phyloP scores from a whole-genome alignment of 2,888 invertebrate genomes.

The Leptinotarsa haldemani region DNA sequence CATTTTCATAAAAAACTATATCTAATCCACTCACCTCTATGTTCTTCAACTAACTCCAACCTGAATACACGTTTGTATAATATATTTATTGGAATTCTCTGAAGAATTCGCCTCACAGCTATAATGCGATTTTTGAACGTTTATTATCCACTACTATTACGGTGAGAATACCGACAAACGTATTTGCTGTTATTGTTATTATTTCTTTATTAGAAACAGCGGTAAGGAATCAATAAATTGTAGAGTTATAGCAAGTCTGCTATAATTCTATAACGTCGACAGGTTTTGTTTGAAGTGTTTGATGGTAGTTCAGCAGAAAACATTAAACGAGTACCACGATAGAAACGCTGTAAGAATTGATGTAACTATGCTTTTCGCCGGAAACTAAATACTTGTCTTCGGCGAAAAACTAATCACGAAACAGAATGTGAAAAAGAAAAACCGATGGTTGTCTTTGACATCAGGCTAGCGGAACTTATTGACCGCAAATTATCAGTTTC shows the following conservation, averaged over 20 bases:
- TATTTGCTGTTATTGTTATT: neutral
- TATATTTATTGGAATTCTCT: neutral
- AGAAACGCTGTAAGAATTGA: neutral
- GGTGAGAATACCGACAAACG: neutral
- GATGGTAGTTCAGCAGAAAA: constrained; percentile 5
- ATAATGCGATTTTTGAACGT: neutral
- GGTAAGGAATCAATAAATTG: neutral
- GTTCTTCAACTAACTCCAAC: too few relatives aligned
- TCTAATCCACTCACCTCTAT: too few relatives aligned
- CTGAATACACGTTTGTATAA: neutral
- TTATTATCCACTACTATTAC: neutral
- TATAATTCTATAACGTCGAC: constrained; percentile 1
- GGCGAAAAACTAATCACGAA: neutral
- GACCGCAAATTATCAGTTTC: too few relatives aligned
- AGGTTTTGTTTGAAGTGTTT: constrained; percentile 2
- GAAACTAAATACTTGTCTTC: neutral
- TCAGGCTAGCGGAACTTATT: too few relatives aligned
- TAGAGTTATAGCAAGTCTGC: constrained; percentile 1
- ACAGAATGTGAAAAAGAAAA: neutral
- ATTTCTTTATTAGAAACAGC: neutral
- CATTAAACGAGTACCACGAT: neutral
- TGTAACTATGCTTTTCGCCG: neutral
- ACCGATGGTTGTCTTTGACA: too few relatives aligned
- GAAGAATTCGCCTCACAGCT: neutral
- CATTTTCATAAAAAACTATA: too few relatives aligned